A percentile compares a stretch with the other conserved stretches of the same genome.
Evolutionary conservation across 2,113 vertebrate genomes (phyloP).

Genomic region (Albula glossodonta): DNA sequence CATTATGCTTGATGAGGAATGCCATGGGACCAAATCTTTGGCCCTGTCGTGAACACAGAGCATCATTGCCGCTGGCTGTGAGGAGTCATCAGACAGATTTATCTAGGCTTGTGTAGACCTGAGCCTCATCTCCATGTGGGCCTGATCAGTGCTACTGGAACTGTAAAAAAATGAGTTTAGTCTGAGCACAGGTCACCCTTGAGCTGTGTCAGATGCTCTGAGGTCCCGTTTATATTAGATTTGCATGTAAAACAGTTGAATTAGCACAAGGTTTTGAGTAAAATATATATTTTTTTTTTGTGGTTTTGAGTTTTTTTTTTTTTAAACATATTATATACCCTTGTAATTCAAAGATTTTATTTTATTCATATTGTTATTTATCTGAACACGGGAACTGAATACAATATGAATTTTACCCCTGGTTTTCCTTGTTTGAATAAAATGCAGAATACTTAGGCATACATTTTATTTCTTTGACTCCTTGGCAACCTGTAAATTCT

Average conservation of each 20-base stretch:
- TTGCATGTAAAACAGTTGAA: too few species aligned
- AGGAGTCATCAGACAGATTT: too few species aligned
- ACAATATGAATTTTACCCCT: not conserved
- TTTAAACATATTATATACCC: too few species aligned
- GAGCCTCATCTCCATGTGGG: not conserved
- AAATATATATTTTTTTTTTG: too few species aligned
- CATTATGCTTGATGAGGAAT: too few species aligned
- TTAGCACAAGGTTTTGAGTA: too few species aligned
- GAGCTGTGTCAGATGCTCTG: not conserved
- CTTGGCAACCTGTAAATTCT: not conserved
- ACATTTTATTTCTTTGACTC: not conserved
- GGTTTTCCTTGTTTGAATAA: not conserved
- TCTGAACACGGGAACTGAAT: not conserved
- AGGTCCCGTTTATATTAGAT: not conserved
- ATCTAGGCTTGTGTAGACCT: not conserved
- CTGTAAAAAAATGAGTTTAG: not conserved
- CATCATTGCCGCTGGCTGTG: too few species aligned
- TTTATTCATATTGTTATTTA: too few species aligned
- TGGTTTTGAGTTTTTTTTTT: too few species aligned
- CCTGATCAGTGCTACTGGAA: not conserved
- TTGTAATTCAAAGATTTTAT: not conserved
- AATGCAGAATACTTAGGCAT: not conserved
- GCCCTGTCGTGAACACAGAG: too few species aligned
- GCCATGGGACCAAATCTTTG: too few species aligned
- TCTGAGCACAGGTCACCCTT: not conserved